A percentile compares a stretch with the other conserved stretches of the same genome.
Conservation (phyloP, 2,113 vertebrate species). For the Aphyosemion australe region DNA sequence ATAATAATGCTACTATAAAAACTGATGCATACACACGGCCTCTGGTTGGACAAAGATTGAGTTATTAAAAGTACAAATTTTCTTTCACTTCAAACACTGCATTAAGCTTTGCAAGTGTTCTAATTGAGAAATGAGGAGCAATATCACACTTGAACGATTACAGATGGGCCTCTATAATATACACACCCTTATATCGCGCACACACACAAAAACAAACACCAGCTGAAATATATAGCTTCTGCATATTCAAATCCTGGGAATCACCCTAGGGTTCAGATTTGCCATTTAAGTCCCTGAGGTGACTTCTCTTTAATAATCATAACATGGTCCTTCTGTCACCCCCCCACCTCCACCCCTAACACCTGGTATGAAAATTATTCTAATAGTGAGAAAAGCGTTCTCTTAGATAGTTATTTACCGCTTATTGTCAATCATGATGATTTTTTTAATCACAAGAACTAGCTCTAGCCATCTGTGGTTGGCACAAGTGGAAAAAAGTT, state of each 20-base stretch:
- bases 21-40: conserved; percentile 18
- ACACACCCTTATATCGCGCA: conserved; percentile 36
- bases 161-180: conserved; percentile 64
- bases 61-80: conserved; percentile 36
- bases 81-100: conserved; percentile 21
- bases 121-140: conserved; percentile 73
- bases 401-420: neutral
- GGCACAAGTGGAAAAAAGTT: conserved; percentile 15
- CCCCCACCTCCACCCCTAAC: too few species aligned
- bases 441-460: conserved; percentile 21
- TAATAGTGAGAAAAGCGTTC: neutral
- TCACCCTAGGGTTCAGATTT: conserved; percentile 25
- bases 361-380: conserved; percentile 10
- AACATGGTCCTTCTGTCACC: neutral
- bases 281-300: conserved; percentile 18
- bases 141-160: conserved; percentile 69
- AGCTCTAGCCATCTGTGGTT: conserved; percentile 4
- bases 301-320: conserved; percentile 37
- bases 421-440: conserved; percentile 16
- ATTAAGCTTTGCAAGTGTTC: conserved; percentile 43
- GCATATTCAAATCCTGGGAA: conserved; percentile 35
- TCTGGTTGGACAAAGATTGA: conserved; percentile 27
- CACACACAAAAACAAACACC: conserved; percentile 28
- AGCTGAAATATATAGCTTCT: conserved; percentile 21
- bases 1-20: conserved; percentile 9